A percentile compares a stretch with the other conserved stretches of the same genome.
Evolutionary conservation across 2,888 invertebrate genomes (phyloP).

Genomic region (Dorcus parallelipipedus): DNA sequence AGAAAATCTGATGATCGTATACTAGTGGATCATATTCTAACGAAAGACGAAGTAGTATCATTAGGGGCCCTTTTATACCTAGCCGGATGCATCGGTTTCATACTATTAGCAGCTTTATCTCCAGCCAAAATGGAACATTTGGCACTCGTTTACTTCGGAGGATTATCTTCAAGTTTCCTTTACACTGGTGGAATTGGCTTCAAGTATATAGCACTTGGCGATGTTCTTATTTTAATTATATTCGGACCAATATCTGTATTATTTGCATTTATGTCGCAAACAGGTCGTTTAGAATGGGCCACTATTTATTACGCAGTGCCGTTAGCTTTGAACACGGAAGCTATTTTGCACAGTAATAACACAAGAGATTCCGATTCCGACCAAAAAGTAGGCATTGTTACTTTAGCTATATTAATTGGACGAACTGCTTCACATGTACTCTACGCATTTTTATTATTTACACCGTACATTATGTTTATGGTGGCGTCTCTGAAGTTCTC

Average conservation of each 20-base stretch:
- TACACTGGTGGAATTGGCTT: conserved; percentile 95
- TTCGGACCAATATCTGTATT: conserved; percentile 93
- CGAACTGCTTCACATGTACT: conserved; percentile 87
- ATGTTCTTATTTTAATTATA: conserved; percentile 85
- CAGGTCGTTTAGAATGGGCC: conserved; percentile 85
- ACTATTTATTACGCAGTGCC: conserved; percentile 93
- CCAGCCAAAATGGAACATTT: conserved; percentile 93
- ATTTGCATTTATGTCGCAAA: conserved; percentile 90
- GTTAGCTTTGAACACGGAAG: conserved; percentile 89
- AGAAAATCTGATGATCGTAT: conserved; percentile 91
- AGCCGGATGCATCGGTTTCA: conserved; percentile 66
- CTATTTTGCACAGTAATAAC: conserved; percentile 93
- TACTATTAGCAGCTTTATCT: conserved; percentile 57
- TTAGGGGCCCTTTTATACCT: conserved; percentile 86
- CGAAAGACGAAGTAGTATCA: conserved; percentile 79
- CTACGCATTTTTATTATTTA: conserved; percentile 84
- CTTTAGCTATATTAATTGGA: conserved; percentile 90
- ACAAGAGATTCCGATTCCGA: conserved; percentile 89
- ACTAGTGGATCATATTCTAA: conserved; percentile 87
- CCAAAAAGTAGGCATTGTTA: conserved; percentile 86
- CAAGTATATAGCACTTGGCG: conserved; percentile 93
- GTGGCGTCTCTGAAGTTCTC: conserved; percentile 83
- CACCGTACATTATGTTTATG: conserved; percentile 86
- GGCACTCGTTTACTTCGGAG: conserved; percentile 92
- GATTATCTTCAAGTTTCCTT: conserved; percentile 90